Evolutionary conservation across 2,113 vertebrate genomes (phyloP), one percentile per base, ranked within the genome.

Genomic region (Eleginops maclovinus): DNA sequence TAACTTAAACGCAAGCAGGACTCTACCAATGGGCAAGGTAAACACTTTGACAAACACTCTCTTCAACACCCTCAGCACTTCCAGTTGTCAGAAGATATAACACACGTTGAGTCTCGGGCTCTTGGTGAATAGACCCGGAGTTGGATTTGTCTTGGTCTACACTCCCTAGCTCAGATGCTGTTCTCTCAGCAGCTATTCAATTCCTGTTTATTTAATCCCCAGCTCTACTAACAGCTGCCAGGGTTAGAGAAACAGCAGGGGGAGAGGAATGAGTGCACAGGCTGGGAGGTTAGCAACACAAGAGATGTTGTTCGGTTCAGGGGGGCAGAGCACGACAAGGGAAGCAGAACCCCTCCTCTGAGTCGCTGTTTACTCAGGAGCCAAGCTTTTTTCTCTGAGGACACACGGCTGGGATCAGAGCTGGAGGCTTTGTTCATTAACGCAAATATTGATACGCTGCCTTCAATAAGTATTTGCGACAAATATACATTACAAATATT

Each of bases 281-380:
- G 59, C 17, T 19, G 16, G 60, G 16, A 59, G 16, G 56, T n/a
- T 13, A 59, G 56, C 22, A 49, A 64, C 62, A 49, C 62, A 28
- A 28, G 44, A 64, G 14, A 31, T 24, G 41, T 46, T 28, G 44
- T 64, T 64, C 12, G 44, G 16, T 64, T 47, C 44, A 19, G 22
- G 21, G 60, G 3, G 40, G 43, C 41, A 44, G 41, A 22, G 41
- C 6, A 46, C 22, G 17, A 44, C 13, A 44, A 63, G 43, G 43
- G 43, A 46, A 26, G 22, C 60, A 46, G 22, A 26, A 63, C 46
- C 40, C 16, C 60, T 43, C 51, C 21, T 54, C 51, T 28, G 3
- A 62, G 61, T 43, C 13, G 15, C 21, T 44, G 43, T 64, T 47
- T 47, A 47, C 43, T 47, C 43, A 26, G 22, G 22, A 47, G 22